Conservation (phyloP, 2,888 invertebrate genomes). For the Trachelus stipa region DNA sequence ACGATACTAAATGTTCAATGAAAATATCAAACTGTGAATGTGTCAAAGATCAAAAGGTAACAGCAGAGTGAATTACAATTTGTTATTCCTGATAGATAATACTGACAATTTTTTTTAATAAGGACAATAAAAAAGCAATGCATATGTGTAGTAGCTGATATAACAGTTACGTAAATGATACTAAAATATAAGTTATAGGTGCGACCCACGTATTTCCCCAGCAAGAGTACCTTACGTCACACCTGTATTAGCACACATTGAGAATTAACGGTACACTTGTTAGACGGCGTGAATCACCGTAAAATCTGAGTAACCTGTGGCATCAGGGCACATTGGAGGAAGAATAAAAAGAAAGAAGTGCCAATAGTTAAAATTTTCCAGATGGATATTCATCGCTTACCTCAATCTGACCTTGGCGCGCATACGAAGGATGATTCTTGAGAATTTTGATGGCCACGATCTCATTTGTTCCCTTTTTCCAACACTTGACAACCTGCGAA, state of each 20-base stretch:
- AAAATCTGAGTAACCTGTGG: neutral
- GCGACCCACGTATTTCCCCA: neutral
- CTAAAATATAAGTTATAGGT: neutral
- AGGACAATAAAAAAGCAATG: neutral
- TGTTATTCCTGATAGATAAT: no score
- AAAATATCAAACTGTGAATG: neutral
- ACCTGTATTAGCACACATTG: neutral
- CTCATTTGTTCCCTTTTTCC: constrained; percentile 99
- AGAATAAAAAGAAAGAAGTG: neutral
- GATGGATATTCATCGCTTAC: constrained; percentile 68
- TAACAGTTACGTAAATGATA: neutral
- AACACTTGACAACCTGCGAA: constrained; percentile 97
- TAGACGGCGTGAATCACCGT: neutral
- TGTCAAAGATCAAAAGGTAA: neutral
- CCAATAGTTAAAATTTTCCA: neutral
- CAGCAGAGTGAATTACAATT: no score
- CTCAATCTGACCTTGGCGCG: constrained; percentile 99
- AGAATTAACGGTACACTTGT: neutral
- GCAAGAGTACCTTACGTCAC: neutral
- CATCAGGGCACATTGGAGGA: neutral
- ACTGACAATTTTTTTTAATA: neutral
- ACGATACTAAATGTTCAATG: neutral
- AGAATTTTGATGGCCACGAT: constrained; percentile 99
- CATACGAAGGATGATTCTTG: constrained; percentile 99
- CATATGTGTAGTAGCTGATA: neutral